Evolutionary conservation across 2,888 invertebrate species (phyloP).

Genomic region (Idaea aversata): DNA sequence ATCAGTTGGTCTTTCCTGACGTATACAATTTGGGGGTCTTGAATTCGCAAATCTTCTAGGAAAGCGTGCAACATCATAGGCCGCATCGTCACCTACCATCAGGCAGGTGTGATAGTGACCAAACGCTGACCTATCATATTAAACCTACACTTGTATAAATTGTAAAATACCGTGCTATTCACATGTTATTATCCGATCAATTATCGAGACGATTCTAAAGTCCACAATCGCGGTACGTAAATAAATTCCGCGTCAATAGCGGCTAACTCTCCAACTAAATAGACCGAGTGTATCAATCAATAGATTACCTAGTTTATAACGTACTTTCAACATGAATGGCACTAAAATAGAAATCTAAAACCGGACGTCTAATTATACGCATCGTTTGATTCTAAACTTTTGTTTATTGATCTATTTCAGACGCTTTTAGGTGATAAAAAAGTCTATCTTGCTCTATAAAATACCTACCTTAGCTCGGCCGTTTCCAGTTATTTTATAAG

Average conservation of each 20-base stretch:
- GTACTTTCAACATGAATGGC: slow-evolving; percentile 45
- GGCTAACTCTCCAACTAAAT: slow-evolving; percentile 38
- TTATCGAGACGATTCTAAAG: slow-evolving; percentile 48
- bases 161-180: background rate
- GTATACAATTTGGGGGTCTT: too few relatives aligned
- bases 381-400: slow-evolving; percentile 38
- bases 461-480: too few relatives aligned
- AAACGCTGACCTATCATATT: too few relatives aligned
- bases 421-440: background rate
- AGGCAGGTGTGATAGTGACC: too few relatives aligned
- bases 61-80: too few relatives aligned
- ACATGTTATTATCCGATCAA: slow-evolving; percentile 28
- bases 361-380: slow-evolving; percentile 50
- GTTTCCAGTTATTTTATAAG: too few relatives aligned
- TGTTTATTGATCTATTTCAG: background rate
- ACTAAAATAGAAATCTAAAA: slow-evolving; percentile 55
- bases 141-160: background rate
- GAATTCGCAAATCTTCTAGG: too few relatives aligned
- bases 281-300: slow-evolving; percentile 16
- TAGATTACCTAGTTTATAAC: slow-evolving; percentile 46
- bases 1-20: too few relatives aligned
- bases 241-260: slow-evolving; percentile 49
- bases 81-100: too few relatives aligned
- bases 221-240: slow-evolving; percentile 39
- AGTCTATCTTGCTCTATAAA: too few relatives aligned